A percentile compares a stretch with the other conserved stretches of the same genome.
Evolutionary conservation across 2,113 vertebrate genomes (phyloP).

Genomic region (Stegastes partitus): DNA sequence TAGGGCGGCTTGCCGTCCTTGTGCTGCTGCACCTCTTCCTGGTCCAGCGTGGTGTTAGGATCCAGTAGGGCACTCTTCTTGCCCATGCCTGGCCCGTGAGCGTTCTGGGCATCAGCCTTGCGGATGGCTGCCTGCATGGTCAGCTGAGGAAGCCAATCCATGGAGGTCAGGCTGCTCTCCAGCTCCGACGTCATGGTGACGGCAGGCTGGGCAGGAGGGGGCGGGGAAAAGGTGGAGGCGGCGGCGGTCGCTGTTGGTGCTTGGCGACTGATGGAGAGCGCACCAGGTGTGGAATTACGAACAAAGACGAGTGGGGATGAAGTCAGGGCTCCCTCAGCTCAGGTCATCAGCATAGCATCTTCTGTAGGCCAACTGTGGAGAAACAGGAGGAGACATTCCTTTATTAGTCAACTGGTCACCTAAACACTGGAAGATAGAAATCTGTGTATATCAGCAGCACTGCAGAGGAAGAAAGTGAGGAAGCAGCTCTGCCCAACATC

Average conservation of each 20-base stretch:
- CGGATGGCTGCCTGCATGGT: slow-evolving; percentile 94
- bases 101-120: slow-evolving; percentile 90
- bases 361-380: slow-evolving; percentile 66
- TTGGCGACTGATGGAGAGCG: slow-evolving; percentile 35
- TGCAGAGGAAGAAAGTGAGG: slow-evolving; percentile 12
- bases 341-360: slow-evolving; percentile 73
- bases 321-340: slow-evolving; percentile 73
- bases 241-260: slow-evolving; percentile 42
- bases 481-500: slow-evolving; percentile 39
- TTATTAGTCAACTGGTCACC: slow-evolving; percentile 37
- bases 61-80: slow-evolving; percentile 91
- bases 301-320: slow-evolving; percentile 42
- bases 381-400: slow-evolving; percentile 43
- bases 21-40: slow-evolving; percentile 93
- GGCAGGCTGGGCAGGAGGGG: slow-evolving; percentile 66
- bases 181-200: slow-evolving; percentile 93
- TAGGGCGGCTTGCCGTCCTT: slow-evolving; percentile 95
- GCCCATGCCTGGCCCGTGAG: slow-evolving; percentile 89
- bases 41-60: slow-evolving; percentile 92
- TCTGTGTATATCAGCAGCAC: slow-evolving; percentile 11
- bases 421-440: neutral
- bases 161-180: slow-evolving; percentile 95
- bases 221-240: slow-evolving; percentile 63
- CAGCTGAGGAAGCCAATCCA: slow-evolving; percentile 95
- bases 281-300: slow-evolving; percentile 58